A percentile compares a stretch with the other conserved stretches of the same genome.
phyloP scores from a whole-genome alignment of 2,888 invertebrate species.

The Liodrosophila aerea region DNA sequence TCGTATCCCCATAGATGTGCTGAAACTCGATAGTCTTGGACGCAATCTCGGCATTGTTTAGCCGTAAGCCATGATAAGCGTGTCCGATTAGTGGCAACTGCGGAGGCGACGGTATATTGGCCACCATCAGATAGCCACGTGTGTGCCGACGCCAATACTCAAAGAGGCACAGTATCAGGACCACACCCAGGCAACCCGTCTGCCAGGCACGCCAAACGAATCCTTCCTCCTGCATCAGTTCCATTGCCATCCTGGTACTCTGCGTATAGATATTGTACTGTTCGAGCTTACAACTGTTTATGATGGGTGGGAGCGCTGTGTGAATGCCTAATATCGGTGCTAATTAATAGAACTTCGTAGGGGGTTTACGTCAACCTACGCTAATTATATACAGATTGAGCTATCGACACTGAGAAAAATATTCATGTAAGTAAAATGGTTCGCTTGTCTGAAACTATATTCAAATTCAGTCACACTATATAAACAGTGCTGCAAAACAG shows the following conservation, averaged over 20 bases:
- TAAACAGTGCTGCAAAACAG: no score
- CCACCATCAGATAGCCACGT: slow-evolving; percentile 85
- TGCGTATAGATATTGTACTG: no score
- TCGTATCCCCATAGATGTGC: slow-evolving; percentile 85
- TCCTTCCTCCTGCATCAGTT: slow-evolving; percentile 65
- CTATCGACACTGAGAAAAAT: no score
- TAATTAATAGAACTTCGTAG: no score
- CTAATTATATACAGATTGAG: no score
- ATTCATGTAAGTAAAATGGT: no score
- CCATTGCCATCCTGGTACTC: slow-evolving; percentile 62
- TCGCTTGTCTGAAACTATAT: no score
- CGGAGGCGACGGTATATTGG: slow-evolving; percentile 87
- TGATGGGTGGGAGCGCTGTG: no score
- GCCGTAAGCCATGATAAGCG: slow-evolving; percentile 86
- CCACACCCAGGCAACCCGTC: slow-evolving; percentile 67
- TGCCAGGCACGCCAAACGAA: slow-evolving; percentile 61
- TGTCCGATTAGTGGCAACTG: slow-evolving; percentile 88
- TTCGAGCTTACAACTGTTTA: neutral
- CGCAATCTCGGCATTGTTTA: slow-evolving; percentile 83
- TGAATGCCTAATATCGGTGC: no score
- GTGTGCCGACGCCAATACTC: slow-evolving; percentile 83
- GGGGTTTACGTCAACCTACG: no score
- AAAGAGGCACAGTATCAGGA: slow-evolving; percentile 61
- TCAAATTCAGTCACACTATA: no score
- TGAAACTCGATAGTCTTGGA: slow-evolving; percentile 61